Evolutionary conservation across 2,797 vertebrate genomes (phyloP).

Genomic region (Natrix natrix): DNA sequence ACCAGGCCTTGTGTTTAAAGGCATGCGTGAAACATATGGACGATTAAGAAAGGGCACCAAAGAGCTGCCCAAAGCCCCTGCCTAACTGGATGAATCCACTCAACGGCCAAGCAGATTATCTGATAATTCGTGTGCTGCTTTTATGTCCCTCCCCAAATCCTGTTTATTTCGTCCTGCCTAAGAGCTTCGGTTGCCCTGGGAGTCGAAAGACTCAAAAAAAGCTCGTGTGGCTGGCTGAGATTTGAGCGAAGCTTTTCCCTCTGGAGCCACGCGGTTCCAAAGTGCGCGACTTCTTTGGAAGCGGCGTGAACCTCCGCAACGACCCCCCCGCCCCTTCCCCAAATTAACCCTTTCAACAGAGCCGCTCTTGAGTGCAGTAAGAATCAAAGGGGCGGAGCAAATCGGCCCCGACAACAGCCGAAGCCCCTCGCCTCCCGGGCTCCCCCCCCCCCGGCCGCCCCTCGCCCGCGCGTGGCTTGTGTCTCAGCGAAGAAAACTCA

Average conservation of each 20-base stretch:
- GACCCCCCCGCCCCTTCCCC: not conserved
- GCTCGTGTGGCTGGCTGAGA: not conserved
- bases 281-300: not conserved
- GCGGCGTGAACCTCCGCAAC: too few relatives aligned
- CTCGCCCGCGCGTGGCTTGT: not conserved
- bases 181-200: constrained; percentile 6
- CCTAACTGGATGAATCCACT: not conserved
- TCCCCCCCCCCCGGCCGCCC: not conserved
- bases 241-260: too few relatives aligned
- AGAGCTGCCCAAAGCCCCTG: not conserved
- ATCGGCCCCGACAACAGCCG: too few relatives aligned
- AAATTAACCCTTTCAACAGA: not conserved
- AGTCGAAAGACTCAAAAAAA: not conserved
- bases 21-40: not conserved
- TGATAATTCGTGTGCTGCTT: not conserved
- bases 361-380: not conserved
- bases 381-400: not conserved
- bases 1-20: not conserved
- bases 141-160: not conserved
- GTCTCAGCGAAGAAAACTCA: not conserved
- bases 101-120: not conserved
- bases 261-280: not conserved
- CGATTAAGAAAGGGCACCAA: not conserved
- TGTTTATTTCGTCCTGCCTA: not conserved
- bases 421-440: not conserved